Evolutionary conservation across 2,888 invertebrate species (phyloP).

Genomic region (Hydrotaea cyrtoneurina): DNA sequence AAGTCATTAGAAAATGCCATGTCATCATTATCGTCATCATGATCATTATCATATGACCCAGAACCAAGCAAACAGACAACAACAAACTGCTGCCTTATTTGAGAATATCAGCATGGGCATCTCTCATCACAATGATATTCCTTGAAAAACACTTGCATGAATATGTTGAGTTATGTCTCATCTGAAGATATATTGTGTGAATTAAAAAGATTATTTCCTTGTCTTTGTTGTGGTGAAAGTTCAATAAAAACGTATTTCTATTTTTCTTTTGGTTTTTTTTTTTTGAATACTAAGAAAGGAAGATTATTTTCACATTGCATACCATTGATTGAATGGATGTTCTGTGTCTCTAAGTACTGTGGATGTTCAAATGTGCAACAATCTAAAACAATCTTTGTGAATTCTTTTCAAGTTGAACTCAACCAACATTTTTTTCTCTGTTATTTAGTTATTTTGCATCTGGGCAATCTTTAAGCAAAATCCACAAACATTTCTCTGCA

Average conservation of each 20-base stretch:
- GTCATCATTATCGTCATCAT: background rate
- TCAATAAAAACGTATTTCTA: background rate
- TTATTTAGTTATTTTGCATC: background rate
- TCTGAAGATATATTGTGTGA: background rate
- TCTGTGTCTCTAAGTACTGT: background rate
- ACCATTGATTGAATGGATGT: background rate
- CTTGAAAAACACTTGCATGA: background rate
- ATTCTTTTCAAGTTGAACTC: background rate
- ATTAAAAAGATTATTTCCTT: background rate
- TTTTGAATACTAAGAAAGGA: background rate
- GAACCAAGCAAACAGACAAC: background rate
- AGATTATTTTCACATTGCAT: background rate
- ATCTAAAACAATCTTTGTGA: background rate
- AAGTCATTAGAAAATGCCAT: conserved; percentile 1
- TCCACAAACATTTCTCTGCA: background rate
- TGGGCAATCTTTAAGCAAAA: background rate
- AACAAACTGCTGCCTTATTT: background rate
- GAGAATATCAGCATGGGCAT: background rate
- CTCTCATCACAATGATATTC: background rate
- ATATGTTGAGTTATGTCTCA: background rate
- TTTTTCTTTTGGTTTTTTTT: too few species aligned
- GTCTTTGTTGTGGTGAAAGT: background rate
- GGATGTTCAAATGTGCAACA: background rate
- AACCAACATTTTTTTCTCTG: background rate
- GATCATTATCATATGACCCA: background rate